These are phyloP conservation scores for Willowsia nigromaculata DNA, from an alignment of 2,888 invertebrate species.

Conservation along the genomic window DNA sequence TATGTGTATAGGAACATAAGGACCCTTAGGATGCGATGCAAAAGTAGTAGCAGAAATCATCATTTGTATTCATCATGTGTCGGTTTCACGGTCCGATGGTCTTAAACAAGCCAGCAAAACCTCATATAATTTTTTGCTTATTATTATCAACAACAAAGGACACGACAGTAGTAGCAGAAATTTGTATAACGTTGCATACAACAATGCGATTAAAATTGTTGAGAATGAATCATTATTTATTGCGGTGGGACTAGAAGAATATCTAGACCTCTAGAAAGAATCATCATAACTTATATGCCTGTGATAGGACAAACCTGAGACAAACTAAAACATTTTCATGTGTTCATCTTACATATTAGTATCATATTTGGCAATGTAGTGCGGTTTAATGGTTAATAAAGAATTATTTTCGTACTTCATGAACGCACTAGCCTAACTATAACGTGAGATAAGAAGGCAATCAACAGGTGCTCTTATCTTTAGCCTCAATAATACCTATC, in stretches of 20 bases:
- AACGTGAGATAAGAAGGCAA: background rate
- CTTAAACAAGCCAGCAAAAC: constrained; percentile 59
- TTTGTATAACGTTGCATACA: constrained; percentile 19
- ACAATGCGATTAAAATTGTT: constrained; percentile 4
- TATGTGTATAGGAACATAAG: background rate
- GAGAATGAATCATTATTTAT: constrained; percentile 51
- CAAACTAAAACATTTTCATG: background rate
- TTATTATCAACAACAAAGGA: constrained; percentile 49
- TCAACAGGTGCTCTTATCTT: too few relatives aligned
- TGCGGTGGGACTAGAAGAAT: constrained; percentile 2
- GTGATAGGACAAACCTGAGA: background rate
- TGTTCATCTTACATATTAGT: background rate
- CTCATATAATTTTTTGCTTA: constrained; percentile 29
- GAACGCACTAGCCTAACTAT: background rate
- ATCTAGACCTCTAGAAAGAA: background rate
- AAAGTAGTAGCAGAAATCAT: constrained; percentile 27
- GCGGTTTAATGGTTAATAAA: constrained; percentile 50
- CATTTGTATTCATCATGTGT: constrained; percentile 67
- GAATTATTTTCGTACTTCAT: background rate
- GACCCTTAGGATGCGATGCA: constrained; percentile 27
- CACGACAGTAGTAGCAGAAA: background rate
- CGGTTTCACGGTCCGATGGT: constrained; percentile 67
- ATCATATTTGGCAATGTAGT: constrained; percentile 14
- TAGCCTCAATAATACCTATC: too few relatives aligned
- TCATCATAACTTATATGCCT: background rate